Evolutionary conservation across 2,113 vertebrate genomes (phyloP).

Genomic region (Erythrocebus patas): DNA sequence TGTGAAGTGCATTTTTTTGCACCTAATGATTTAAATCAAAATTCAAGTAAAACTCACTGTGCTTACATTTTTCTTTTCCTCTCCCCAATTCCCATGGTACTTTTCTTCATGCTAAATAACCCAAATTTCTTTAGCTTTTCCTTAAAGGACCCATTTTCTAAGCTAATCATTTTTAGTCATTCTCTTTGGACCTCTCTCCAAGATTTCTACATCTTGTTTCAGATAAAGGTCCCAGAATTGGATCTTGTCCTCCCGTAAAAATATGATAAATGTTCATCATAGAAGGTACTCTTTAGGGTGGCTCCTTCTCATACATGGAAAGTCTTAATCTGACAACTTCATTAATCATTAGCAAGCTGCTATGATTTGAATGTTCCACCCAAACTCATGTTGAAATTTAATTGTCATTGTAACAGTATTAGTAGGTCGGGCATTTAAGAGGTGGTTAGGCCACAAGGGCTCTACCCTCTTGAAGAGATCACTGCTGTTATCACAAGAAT

Average conservation of each 20-base stretch:
- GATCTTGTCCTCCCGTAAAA: slow-evolving; percentile 12
- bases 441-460: background rate
- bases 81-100: background rate
- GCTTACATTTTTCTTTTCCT: background rate
- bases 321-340: background rate
- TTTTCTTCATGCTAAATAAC: slow-evolving; percentile 50
- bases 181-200: slow-evolving; percentile 51
- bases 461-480: background rate
- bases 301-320: background rate
- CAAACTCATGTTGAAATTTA: background rate
- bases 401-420: background rate
- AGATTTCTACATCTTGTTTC: slow-evolving; percentile 58
- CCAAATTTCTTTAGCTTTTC: slow-evolving; percentile 40
- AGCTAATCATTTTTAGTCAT: slow-evolving; percentile 60
- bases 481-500: background rate
- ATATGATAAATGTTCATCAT: background rate
- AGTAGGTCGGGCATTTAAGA: background rate
- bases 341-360: background rate
- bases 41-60: slow-evolving; percentile 52
- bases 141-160: slow-evolving; percentile 49
- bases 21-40: slow-evolving; percentile 50
- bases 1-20: background rate
- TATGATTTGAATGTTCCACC: background rate
- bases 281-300: background rate
- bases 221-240: slow-evolving; percentile 27